Evolutionary conservation across 2,797 vertebrate genomes (phyloP).

Genomic region (Melanotaenia parkinsoni): DNA sequence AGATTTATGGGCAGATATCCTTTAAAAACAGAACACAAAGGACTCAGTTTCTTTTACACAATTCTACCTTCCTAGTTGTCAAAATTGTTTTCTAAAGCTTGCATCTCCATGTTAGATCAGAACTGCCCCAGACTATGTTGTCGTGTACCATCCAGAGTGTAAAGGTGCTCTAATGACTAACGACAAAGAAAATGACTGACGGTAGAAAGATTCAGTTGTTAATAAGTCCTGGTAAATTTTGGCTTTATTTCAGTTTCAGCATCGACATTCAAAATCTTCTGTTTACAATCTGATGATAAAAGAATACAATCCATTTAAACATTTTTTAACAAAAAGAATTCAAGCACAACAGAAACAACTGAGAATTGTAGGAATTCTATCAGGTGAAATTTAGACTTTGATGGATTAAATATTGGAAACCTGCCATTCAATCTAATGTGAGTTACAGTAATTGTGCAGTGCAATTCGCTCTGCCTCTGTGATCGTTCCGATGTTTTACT

Average conservation of each 20-base stretch:
- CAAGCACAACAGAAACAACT: too few species aligned
- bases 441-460: not conserved
- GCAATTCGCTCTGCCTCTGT: not conserved
- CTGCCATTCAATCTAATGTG: not conserved
- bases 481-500: not conserved
- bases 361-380: too few species aligned
- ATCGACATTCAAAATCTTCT: not conserved
- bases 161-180: too few species aligned
- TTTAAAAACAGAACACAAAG: slow-evolving; percentile 4
- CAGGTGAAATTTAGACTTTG: too few species aligned
- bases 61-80: not conserved
- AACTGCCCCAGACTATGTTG: too few species aligned
- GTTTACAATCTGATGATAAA: not conserved
- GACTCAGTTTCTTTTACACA: not conserved
- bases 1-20: slow-evolving; percentile 28
- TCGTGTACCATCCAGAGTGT: too few species aligned
- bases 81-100: too few species aligned
- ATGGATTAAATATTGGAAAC: not conserved
- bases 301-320: not conserved
- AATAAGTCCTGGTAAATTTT: too few species aligned
- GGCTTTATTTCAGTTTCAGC: too few species aligned
- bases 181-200: too few species aligned
- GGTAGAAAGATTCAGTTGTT: too few species aligned
- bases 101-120: too few species aligned
- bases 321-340: not conserved